Evolutionary conservation across 2,113 vertebrate genomes (phyloP), one percentile per base, ranked within the genome.

Genomic region (Rhombomys opimus): DNA sequence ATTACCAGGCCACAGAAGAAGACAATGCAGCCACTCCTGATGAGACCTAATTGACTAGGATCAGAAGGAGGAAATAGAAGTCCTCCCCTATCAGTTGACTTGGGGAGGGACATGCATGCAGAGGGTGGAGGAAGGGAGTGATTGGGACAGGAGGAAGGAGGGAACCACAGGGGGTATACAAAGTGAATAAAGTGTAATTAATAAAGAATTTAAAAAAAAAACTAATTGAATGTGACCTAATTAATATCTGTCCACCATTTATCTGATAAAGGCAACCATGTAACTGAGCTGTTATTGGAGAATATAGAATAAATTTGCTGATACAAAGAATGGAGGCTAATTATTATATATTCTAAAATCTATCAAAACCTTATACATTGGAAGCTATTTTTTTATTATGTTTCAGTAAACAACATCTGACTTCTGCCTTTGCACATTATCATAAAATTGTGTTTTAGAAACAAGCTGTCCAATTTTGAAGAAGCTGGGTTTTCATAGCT

Each of bases 381-480:
- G 10, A 75, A 61, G 61, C 4, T 41, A 1, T 14, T 61, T 63
- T 63, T 41, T 35, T 77, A 10, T 30, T 75, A n/a, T 70, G 13
- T 80, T 91, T 91, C 46, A 77, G 38, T 46, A 89, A 76, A 87
- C 11, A 81, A 2, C 18, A 89, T 93, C 89, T 84, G 67, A 89
- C 54, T 95, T 94, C 15, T 93, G 46, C n/a, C 65, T 84, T 22
- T 12, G 67, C 59, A 77, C 59, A 0, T 2, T 80, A 30, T 82
- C 18, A 67, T 54, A 93, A 73, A 22, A 81, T 5, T n/a, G 0
- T 50, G 46, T 76, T 96, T 32, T 30, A 59, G 25, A 91, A 89
- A 77, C 32, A 20, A 1, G 27, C 3, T 54, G 41, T 90, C 67
- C 15, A 61, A 81, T 2, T 61, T 7, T 59, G 20, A 90, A 78